Base-by-base conservation (phyloP, 1,140 invertebrate genomes). In the Brevipalpus yothersi region DNA sequence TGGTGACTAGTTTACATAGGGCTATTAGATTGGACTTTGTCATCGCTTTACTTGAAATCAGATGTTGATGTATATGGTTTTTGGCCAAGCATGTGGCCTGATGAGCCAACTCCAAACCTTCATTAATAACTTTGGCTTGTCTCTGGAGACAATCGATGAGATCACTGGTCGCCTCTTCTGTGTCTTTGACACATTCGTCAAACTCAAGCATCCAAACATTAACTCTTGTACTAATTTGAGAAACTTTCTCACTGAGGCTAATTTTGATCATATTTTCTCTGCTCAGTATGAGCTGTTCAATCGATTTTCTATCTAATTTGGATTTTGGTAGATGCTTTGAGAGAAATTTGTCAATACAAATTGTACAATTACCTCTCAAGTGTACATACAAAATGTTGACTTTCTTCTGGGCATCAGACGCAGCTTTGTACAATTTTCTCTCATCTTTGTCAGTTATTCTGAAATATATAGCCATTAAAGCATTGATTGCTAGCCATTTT, bases 381-480 rank as follows among this genome's bases (percentile, higher is more conserved):
- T 61, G 60, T 10, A 67, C 40, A 49, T 56, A 56, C 56, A 63
- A 66, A 42, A 60, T 56, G 55, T 45, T 64, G 67, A 82, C 79
- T 75, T 84, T 87, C 70, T 79, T 81, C 68, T 86, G 80, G 1
- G 80, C 67, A 63, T 88, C 85, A 65, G 78, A 73, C 10, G 89
- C 65, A 60, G 74, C 71, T 72, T 80, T 83, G 54, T 84, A 77
- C 12, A 83, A 68, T 72, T 83, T 86, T 68, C 80, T 86, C 66
- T 92, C 86, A 62, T 76, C 75, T 51, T 73, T 76, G 23, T 82
- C 80, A 72, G 84, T 87, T n/a, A 87, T 72, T 66, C 81, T 78
- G 62, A 78, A 77, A 59, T 80, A 77, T 19, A 89, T 72, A 4
- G 83, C 78, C 70, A 80, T 79, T 2, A 86, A 72, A 23, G 78